phyloP scores from a whole-genome alignment of 2,797 vertebrate species.

The Eulemur coronatus region DNA sequence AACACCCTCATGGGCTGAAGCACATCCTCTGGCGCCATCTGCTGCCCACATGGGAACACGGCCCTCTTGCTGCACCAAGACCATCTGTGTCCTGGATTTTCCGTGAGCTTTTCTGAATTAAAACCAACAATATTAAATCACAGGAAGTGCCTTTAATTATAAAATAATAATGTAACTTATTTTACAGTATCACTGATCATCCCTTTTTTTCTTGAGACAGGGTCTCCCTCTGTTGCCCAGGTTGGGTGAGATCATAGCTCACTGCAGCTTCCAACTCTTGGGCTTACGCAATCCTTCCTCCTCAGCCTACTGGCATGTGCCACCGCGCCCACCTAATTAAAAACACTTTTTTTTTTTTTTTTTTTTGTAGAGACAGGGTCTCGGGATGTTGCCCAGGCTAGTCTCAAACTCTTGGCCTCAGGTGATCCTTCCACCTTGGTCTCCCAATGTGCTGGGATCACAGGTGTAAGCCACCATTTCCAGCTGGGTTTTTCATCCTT shows the following conservation, averaged over 20 bases:
- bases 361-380: too few relatives aligned
- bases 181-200: not conserved
- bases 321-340: too few relatives aligned
- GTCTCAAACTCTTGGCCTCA: too few relatives aligned
- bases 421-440: too few relatives aligned
- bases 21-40: conserved; percentile 63
- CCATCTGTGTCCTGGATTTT: not conserved
- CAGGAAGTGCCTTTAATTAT: not conserved
- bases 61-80: not conserved
- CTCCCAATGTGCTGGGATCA: too few relatives aligned
- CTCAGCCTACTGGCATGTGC: not conserved
- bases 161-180: not conserved
- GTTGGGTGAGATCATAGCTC: not conserved
- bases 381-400: too few relatives aligned
- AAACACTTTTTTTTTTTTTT: too few relatives aligned
- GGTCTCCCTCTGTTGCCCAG: not conserved
- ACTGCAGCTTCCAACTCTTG: not conserved
- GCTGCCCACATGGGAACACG: conserved; percentile 5
- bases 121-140: not conserved
- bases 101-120: not conserved
- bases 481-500: not conserved
- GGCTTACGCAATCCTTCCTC: not conserved
- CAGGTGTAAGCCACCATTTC: too few relatives aligned
- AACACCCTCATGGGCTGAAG: not conserved
- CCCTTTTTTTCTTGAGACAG: not conserved